Evolutionary conservation across 2,797 vertebrate species (phyloP), one percentile per base, ranked within the genome.

Genomic region (Moxostoma hubbsi): DNA sequence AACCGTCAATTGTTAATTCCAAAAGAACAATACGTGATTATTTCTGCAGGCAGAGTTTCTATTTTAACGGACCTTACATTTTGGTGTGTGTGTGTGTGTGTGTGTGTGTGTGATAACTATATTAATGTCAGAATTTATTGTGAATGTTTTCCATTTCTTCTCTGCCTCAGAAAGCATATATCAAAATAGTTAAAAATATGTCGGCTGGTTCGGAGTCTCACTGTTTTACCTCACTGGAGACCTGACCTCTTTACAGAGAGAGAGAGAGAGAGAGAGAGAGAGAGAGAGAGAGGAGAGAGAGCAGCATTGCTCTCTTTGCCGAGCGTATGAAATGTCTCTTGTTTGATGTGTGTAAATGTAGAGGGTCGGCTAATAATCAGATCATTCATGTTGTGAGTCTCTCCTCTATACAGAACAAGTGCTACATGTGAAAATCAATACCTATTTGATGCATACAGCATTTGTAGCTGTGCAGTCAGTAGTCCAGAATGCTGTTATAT

Each of bases 1-100:
- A 93, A 83, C 92, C 90, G 94, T 97, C 96, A 97, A 96, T 97
- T 96, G 97, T 97, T 98, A 92, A 97, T 97, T 95, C 92, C 89
- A 88, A n/a, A 92, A 90, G 87, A 93, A 93, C 90, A 93, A 96
- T 94, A 95, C 95, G 89, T 92, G 92, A 88, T 93, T 36, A 88
- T 89, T 94, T 94, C 91, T 92, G 92, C 89, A 62, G 92, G 82
- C 73, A 94, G 93, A 92, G 92, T 85, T 91, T 88, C 45, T 55
- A 15, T 76, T 75, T 59, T 36, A 69, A 18, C n/a, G n/a, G 55
- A 77, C 90, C 93, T 93, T 90, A 54, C 50, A 58, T 72, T 45
- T 58, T 47, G 51, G 75, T 77, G 83, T 77, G 4, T 54, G 9
- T 72, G 58, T 24, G 24, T 24, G 24, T 66, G 57, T 58, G 54